A percentile compares a stretch with the other conserved stretches of the same genome.
Evolutionary conservation across 2,797 vertebrate genomes (phyloP).

Genomic region (Acipenser oxyrinchus): DNA sequence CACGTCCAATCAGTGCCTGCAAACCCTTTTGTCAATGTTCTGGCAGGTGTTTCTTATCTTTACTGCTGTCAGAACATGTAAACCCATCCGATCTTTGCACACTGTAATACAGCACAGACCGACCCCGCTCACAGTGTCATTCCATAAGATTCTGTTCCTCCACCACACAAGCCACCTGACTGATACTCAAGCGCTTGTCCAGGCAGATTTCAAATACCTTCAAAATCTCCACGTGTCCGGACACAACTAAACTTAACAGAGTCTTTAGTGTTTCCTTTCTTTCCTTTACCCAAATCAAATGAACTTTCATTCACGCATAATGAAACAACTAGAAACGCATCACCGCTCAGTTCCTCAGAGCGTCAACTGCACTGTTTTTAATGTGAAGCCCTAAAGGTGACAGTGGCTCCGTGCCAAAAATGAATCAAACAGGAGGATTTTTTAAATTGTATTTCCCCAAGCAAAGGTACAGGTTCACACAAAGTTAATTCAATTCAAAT

Average conservation of each 20-base stretch:
- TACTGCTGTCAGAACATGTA: too few relatives aligned
- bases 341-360: neutral
- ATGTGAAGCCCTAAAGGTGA: neutral
- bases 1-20: too few relatives aligned
- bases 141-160: too few relatives aligned
- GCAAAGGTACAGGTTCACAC: neutral
- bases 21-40: too few relatives aligned
- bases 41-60: too few relatives aligned
- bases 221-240: too few relatives aligned
- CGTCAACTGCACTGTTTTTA: neutral
- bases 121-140: too few relatives aligned
- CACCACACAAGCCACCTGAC: neutral
- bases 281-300: neutral
- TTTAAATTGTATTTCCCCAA: neutral
- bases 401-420: neutral
- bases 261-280: too few relatives aligned
- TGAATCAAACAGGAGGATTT: neutral
- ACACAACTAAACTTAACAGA: too few relatives aligned
- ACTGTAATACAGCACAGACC: too few relatives aligned
- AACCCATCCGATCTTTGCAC: too few relatives aligned
- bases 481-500: neutral
- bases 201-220: too few relatives aligned
- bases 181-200: conserved; percentile 18
- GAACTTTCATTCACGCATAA: neutral
- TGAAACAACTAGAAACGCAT: neutral